Percentiles rank a stretch among this genome's conserved stretches.
Evolutionary conservation across 1,140 invertebrate genomes (phyloP).

Genomic region (Delia radicum): DNA sequence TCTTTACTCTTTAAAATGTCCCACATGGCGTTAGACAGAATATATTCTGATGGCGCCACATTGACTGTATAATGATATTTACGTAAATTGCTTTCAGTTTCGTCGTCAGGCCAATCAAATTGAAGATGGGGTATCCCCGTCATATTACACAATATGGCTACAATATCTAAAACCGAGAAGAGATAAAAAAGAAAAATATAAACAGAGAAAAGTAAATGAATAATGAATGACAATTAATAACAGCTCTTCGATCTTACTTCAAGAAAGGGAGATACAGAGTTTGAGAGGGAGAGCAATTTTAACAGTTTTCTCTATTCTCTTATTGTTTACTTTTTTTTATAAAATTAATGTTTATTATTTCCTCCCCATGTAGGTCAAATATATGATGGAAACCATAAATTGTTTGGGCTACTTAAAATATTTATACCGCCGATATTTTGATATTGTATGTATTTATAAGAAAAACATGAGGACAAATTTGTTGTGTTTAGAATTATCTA

Average conservation of each 20-base stretch:
- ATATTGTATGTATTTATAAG: no score
- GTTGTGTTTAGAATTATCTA: no score
- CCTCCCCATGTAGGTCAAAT: no score
- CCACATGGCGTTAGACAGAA: constrained; percentile 68
- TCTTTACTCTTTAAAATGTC: constrained; percentile 66
- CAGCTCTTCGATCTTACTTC: neutral
- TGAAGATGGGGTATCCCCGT: constrained; percentile 68
- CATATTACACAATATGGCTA: constrained; percentile 70
- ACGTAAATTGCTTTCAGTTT: constrained; percentile 51
- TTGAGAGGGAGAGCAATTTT: neutral
- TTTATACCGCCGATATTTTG: no score
- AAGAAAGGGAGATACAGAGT: neutral
- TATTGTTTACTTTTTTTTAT: no score
- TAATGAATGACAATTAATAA: neutral
- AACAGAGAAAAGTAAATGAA: neutral
- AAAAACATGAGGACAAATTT: no score
- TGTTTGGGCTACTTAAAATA: no score
- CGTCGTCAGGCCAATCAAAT: constrained; percentile 67
- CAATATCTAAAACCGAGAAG: constrained; percentile 44
- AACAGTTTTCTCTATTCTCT: neutral
- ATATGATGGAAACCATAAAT: no score
- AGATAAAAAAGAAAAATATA: neutral
- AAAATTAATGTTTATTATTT: no score
- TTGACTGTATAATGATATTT: constrained; percentile 61
- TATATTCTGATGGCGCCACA: constrained; percentile 71